Evolutionary conservation across 2,888 invertebrate species (phyloP).

Genomic region (Lysandra coridon): DNA sequence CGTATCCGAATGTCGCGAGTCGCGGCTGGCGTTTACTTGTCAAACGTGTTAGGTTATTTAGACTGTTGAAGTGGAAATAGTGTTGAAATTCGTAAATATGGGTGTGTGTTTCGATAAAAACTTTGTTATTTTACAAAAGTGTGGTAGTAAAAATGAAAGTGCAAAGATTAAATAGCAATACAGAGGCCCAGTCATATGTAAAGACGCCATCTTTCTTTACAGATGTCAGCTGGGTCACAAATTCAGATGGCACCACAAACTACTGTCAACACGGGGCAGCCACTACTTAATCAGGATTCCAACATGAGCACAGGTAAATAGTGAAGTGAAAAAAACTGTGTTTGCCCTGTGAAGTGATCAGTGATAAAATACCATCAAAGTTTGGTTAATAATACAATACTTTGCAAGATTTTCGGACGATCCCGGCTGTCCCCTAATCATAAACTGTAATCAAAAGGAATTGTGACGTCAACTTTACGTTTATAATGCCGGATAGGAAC

Average conservation of each 20-base stretch:
- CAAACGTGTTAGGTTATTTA: constrained; percentile 78
- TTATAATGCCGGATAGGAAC: constrained; percentile 76
- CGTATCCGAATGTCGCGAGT: constrained; percentile 78
- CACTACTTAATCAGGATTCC: constrained; percentile 96
- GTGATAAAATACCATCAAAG: constrained; percentile 48
- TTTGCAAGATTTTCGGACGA: constrained; percentile 36
- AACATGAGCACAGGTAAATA: constrained; percentile 96
- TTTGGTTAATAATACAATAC: constrained; percentile 1
- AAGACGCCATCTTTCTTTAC: constrained; percentile 82
- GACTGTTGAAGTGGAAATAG: constrained; percentile 55
- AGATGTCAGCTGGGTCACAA: constrained; percentile 98
- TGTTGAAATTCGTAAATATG: constrained; percentile 53
- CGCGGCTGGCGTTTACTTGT: constrained; percentile 76
- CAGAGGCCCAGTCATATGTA: constrained; percentile 77
- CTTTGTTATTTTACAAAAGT: constrained; percentile 56
- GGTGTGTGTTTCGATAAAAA: constrained; percentile 51
- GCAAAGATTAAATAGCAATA: constrained; percentile 48
- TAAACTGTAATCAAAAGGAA: constrained; percentile 66
- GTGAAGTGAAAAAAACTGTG: constrained; percentile 69
- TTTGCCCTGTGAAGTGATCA: constrained; percentile 62
- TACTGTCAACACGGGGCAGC: constrained; percentile 90
- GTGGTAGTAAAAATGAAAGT: constrained; percentile 48
- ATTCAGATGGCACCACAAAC: constrained; percentile 98
- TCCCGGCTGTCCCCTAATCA: constrained; percentile 47
- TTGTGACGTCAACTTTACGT: constrained; percentile 72